phyloP scores from a whole-genome alignment of 2,797 vertebrate species.

The Arremon brunneinucha region DNA sequence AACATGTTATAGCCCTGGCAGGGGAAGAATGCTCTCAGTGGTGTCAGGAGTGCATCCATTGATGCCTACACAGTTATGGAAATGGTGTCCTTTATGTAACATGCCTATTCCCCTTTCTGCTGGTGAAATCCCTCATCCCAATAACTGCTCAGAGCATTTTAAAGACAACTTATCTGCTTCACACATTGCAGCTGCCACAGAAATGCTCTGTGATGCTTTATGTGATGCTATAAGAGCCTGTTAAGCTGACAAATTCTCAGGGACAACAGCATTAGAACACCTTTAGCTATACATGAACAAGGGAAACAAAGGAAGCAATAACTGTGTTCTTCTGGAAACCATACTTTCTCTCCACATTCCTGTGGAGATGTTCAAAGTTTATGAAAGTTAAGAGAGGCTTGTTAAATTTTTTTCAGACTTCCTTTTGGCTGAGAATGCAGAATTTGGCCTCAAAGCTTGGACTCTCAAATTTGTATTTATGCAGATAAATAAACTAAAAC shows the following conservation, averaged over 20 bases:
- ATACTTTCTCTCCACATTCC: background rate
- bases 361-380: background rate
- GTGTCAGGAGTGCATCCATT: background rate
- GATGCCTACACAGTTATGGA: background rate
- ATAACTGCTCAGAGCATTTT: background rate
- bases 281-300: background rate
- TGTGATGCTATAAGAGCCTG: background rate
- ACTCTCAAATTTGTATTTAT: background rate
- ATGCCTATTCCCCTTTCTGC: background rate
- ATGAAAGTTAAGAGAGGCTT: background rate
- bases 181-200: background rate
- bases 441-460: background rate
- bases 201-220: background rate
- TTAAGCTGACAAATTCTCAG: background rate
- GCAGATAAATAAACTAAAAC: background rate
- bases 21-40: background rate
- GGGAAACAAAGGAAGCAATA: background rate
- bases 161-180: background rate
- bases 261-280: background rate
- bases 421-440: background rate
- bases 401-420: background rate
- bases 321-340: background rate
- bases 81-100: rapidly evolving
- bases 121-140: background rate
- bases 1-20: background rate